Evolutionary conservation across 2,797 vertebrate species (phyloP).

Genomic region (Crypturellus tataupa): DNA sequence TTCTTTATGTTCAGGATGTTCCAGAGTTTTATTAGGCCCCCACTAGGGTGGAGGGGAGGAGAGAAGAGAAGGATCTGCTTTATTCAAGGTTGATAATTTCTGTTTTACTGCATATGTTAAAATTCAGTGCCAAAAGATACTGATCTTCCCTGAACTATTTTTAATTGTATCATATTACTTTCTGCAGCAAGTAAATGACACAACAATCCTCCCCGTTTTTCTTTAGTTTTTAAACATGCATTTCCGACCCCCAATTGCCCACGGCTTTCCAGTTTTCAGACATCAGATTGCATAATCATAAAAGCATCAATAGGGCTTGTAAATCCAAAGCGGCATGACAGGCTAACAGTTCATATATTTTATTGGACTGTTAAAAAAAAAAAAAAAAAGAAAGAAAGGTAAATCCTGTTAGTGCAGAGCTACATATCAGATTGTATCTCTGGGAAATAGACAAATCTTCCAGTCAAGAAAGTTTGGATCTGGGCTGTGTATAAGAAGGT

Average conservation of each 20-base stretch:
- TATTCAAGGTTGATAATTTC: constrained; percentile 39
- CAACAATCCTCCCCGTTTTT: background rate
- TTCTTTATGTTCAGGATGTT: constrained; percentile 32
- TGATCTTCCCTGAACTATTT: constrained; percentile 67
- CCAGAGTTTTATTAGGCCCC: constrained; percentile 52
- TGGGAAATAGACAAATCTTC: background rate
- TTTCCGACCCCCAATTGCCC: background rate
- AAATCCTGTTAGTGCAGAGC: background rate
- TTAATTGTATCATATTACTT: constrained; percentile 57
- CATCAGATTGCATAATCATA: background rate
- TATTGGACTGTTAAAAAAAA: background rate
- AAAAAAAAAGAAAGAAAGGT: background rate
- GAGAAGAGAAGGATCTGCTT: background rate
- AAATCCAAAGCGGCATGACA: background rate
- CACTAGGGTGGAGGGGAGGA: background rate
- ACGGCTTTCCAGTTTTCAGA: constrained; percentile 7
- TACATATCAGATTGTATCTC: background rate
- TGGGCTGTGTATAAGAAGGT: background rate
- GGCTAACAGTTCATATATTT: background rate
- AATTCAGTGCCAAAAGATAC: constrained; percentile 75
- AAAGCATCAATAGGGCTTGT: constrained; percentile 12
- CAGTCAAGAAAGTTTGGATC: background rate
- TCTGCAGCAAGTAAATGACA: constrained; percentile 17
- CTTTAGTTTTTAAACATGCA: constrained; percentile 23
- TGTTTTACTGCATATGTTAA: constrained; percentile 69